These are phyloP conservation scores for Drosophila paulistorum DNA, from an alignment of 1,140 invertebrate genomes.

Conservation along the genomic window DNA sequence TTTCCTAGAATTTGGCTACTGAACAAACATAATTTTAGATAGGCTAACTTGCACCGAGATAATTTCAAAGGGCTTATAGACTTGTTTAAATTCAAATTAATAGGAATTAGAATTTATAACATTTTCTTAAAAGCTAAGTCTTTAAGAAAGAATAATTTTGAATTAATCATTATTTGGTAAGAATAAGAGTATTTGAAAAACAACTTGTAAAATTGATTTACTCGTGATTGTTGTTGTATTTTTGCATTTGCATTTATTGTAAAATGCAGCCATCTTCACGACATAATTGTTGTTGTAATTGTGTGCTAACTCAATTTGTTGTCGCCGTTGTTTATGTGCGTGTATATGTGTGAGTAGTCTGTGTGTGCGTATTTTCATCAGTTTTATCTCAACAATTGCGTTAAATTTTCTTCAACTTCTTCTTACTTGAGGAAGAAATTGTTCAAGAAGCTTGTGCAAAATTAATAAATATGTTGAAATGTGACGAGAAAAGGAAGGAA, in stretches of 20 bases:
- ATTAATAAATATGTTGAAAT: slow-evolving; percentile 71
- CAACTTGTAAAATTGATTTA: background rate
- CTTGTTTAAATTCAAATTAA: too few relatives aligned
- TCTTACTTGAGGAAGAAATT: too few relatives aligned
- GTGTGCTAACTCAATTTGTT: slow-evolving; percentile 71
- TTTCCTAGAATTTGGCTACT: too few relatives aligned
- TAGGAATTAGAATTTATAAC: too few relatives aligned
- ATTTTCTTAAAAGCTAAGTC: too few relatives aligned
- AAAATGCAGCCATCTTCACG: slow-evolving; percentile 38
- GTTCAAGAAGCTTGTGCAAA: slow-evolving; percentile 43
- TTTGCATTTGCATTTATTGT: slow-evolving; percentile 54
- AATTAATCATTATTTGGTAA: background rate
- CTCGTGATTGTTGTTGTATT: slow-evolving; percentile 16
- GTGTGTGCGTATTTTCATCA: background rate
- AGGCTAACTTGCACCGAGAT: too few relatives aligned
- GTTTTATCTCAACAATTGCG: slow-evolving; percentile 74
- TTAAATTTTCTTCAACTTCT: slow-evolving; percentile 60
- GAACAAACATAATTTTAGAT: too few relatives aligned
- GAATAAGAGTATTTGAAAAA: slow-evolving; percentile 12
- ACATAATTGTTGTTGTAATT: slow-evolving; percentile 77
- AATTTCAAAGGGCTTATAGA: too few relatives aligned
- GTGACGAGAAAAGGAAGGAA: slow-evolving; percentile 6
- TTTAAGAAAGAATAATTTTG: too few relatives aligned
- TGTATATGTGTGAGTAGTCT: background rate
- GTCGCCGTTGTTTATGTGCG: slow-evolving; percentile 32